phyloP scores from a whole-genome alignment of 2,113 vertebrate genomes.

The Charadrius vociferus region DNA sequence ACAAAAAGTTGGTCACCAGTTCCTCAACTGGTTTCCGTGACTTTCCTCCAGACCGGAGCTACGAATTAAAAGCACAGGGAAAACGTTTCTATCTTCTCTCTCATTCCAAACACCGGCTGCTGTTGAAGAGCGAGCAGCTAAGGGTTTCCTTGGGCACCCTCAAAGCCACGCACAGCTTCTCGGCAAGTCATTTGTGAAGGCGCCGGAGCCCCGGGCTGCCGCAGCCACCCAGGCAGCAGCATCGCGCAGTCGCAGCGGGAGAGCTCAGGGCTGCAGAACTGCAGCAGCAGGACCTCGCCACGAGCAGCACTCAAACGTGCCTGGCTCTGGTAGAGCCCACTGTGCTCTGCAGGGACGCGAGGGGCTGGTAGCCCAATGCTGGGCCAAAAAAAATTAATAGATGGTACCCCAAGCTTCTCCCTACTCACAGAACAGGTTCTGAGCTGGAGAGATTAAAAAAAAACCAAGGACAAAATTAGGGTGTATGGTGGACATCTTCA shows the following conservation, averaged over 20 bases:
- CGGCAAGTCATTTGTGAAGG: neutral
- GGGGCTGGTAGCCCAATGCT: neutral
- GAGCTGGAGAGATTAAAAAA: neutral
- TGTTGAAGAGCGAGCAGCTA: neutral
- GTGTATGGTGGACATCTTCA: neutral
- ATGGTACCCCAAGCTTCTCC: neutral
- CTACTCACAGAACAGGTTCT: neutral
- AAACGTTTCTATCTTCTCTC: neutral
- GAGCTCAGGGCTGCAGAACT: neutral
- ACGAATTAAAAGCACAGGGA: neutral
- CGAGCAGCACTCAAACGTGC: neutral
- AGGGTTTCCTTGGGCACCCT: neutral
- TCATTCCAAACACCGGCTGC: neutral
- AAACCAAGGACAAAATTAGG: neutral
- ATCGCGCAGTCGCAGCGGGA: fast-evolving
- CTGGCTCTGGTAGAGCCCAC: neutral
- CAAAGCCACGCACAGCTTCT: neutral
- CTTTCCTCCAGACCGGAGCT: neutral
- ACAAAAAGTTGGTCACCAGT: neutral
- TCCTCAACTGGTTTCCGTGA: neutral
- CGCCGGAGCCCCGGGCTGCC: neutral
- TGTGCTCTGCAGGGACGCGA: neutral
- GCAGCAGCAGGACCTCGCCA: neutral
- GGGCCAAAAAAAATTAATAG: neutral
- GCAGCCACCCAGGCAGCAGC: neutral